These are phyloP conservation scores for Drosophila atripex DNA, from an alignment of 2,888 invertebrate genomes.

Conservation along the genomic window DNA sequence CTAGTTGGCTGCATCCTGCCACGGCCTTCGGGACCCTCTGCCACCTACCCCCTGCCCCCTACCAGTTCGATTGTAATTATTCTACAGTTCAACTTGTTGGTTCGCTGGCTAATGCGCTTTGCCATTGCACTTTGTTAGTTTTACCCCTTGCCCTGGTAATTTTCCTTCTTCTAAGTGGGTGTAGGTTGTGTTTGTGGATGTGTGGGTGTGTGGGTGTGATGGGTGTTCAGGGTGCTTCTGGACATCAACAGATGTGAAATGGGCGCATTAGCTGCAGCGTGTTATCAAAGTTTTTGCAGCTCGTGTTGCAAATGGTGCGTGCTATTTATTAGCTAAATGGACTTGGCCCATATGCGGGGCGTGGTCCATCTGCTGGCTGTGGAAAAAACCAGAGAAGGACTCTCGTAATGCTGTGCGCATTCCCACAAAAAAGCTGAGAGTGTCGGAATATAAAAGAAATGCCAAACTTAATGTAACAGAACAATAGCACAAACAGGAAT, in stretches of 20 bases:
- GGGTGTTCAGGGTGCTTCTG: constrained; percentile 4
- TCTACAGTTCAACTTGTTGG: constrained; percentile 59
- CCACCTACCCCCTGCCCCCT: not conserved
- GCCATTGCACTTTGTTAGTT: constrained; percentile 32
- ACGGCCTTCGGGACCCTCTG: not conserved
- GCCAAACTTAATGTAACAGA: not conserved
- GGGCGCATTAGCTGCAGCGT: constrained; percentile 58
- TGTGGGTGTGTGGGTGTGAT: not conserved
- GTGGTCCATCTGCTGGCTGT: constrained; percentile 14
- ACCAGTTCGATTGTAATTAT: constrained; percentile 69
- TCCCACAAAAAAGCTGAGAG: too few species aligned
- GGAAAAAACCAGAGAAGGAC: not conserved
- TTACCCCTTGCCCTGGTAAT: constrained; percentile 25
- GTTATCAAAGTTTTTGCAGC: constrained; percentile 57
- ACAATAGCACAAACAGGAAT: not conserved
- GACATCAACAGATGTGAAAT: constrained; percentile 51
- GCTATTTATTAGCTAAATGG: constrained; percentile 38
- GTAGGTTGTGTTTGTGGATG: not conserved
- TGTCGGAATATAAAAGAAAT: too few species aligned
- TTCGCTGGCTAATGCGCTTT: constrained; percentile 60
- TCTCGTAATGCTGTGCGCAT: not conserved
- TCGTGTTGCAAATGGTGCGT: constrained; percentile 36
- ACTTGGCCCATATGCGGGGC: constrained; percentile 3
- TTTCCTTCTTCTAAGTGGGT: constrained; percentile 5
- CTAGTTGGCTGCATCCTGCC: constrained; percentile 59